Evolutionary conservation across 1,140 invertebrate species (phyloP).

Genomic region (Temnothorax longispinosus): DNA sequence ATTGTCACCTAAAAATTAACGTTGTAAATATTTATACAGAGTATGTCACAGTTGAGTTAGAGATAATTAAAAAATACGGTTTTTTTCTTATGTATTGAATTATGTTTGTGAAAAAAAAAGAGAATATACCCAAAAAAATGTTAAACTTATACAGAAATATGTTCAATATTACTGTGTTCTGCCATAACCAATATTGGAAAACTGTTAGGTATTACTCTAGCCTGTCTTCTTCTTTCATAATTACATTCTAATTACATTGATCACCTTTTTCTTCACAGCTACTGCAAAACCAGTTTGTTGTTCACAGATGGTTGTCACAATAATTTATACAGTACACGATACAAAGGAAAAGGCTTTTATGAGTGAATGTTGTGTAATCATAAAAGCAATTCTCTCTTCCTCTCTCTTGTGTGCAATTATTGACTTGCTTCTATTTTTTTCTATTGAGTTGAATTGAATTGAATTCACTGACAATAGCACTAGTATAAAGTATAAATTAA

Average conservation of each 20-base stretch:
- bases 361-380: constrained; percentile 66
- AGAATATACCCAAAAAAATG: neutral
- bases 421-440: constrained; percentile 50
- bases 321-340: constrained; percentile 64
- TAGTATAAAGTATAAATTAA: constrained; percentile 7
- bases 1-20: constrained; percentile 76
- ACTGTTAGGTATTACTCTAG: constrained; percentile 23
- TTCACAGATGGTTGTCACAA: constrained; percentile 60
- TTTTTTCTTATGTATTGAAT: neutral
- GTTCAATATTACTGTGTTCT: constrained; percentile 21
- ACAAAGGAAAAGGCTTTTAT: constrained; percentile 41
- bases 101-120: neutral
- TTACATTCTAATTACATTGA: constrained; percentile 65
- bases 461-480: constrained; percentile 16
- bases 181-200: neutral
- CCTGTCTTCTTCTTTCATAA: constrained; percentile 22
- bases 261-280: constrained; percentile 56
- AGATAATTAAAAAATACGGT: neutral
- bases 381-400: constrained; percentile 9
- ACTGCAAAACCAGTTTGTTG: constrained; percentile 49
- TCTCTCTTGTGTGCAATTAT: neutral
- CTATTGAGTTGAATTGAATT: constrained; percentile 42
- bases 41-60: neutral
- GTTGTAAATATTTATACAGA: constrained; percentile 1
- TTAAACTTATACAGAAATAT: neutral